Conservation (phyloP, 2,888 invertebrate genomes). For the Quadriops clusia region DNA sequence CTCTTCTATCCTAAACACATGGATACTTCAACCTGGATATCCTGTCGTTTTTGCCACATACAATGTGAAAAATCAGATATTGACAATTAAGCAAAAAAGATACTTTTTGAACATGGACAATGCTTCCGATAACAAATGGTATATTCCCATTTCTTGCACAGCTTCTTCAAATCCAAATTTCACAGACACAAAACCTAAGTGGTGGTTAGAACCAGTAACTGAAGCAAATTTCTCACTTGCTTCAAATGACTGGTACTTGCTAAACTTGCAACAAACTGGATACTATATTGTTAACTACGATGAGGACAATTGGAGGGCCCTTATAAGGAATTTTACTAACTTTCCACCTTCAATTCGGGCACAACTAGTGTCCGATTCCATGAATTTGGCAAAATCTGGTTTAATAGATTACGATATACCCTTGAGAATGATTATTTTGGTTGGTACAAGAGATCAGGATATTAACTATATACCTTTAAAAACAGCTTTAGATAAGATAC, state of each 20-base stretch:
- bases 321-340: slow-evolving; percentile 41
- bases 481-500: slow-evolving; percentile 44
- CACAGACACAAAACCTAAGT: slow-evolving; percentile 32
- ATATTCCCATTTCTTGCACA: slow-evolving; percentile 40
- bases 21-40: slow-evolving; percentile 57
- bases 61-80: too few species aligned
- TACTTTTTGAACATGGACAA: slow-evolving; percentile 24
- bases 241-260: slow-evolving; percentile 44
- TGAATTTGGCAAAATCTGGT: slow-evolving; percentile 46
- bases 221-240: slow-evolving; percentile 25
- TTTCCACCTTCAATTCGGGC: slow-evolving; percentile 51
- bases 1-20: slow-evolving; percentile 52
- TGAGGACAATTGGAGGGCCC: slow-evolving; percentile 44
- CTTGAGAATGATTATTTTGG: slow-evolving; percentile 39
- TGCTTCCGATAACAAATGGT: too few species aligned
- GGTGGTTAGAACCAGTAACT: slow-evolving; percentile 40
- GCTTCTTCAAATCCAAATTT: slow-evolving; percentile 28
- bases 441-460: slow-evolving; percentile 37
- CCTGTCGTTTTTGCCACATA: slow-evolving; percentile 40
- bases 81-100: slow-evolving; percentile 30
- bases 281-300: slow-evolving; percentile 60
- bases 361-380: slow-evolving; percentile 58
- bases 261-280: slow-evolving; percentile 53
- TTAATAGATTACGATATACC: slow-evolving; percentile 46
- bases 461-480: slow-evolving; percentile 47